Percentiles rank a stretch among this genome's conserved stretches.
Conservation (phyloP, 2,888 invertebrate species). For the Rotaria magnacalcarata region DNA sequence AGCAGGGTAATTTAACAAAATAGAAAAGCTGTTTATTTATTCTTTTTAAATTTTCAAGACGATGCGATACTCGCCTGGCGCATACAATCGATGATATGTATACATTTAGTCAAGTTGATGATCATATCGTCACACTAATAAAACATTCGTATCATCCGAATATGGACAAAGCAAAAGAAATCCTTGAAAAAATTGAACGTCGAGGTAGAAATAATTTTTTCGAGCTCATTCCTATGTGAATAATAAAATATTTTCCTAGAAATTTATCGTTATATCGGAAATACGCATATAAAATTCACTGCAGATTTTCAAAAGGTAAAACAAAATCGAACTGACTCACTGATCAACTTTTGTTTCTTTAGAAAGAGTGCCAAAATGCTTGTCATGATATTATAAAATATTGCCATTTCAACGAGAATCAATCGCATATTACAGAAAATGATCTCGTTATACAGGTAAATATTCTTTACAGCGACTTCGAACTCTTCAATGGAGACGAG, state of each 20-base stretch:
- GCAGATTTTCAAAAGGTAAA: background rate
- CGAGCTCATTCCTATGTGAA: too few species aligned
- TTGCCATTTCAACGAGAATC: background rate
- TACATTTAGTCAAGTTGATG: slow-evolving; percentile 10
- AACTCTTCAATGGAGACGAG: too few species aligned
- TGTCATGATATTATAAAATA: background rate
- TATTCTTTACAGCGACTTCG: background rate
- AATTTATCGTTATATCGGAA: slow-evolving; percentile 17
- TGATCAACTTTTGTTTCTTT: background rate
- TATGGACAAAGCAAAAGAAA: background rate
- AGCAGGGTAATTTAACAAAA: background rate
- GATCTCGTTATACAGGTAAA: background rate
- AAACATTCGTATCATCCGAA: slow-evolving; percentile 19
- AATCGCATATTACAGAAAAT: background rate
- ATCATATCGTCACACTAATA: slow-evolving; percentile 10
- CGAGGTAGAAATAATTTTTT: background rate
- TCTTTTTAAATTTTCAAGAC: background rate
- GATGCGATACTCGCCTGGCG: background rate
- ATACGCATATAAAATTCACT: background rate
- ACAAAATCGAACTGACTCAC: too few species aligned
- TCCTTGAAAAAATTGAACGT: background rate
- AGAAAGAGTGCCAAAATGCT: background rate
- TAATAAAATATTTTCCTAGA: background rate
- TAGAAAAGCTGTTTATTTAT: too few species aligned
- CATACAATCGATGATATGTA: background rate